Percentiles rank a stretch among this genome's conserved stretches.
phyloP scores from a whole-genome alignment of 2,888 invertebrate genomes.

The Zaprionus lineosus region DNA sequence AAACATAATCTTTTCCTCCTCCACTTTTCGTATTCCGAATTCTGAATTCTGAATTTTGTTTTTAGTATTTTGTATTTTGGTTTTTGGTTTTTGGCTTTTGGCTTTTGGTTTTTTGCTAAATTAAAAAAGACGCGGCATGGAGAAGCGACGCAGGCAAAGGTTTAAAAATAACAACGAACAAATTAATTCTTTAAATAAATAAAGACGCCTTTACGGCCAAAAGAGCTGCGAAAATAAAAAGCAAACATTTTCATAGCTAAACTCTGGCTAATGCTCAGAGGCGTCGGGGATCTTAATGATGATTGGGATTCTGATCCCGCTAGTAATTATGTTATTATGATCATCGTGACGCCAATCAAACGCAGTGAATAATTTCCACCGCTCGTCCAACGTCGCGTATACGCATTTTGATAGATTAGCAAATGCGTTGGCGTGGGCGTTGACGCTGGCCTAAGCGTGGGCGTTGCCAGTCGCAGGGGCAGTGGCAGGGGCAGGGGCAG shows the following conservation, averaged over 20 bases:
- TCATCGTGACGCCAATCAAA: conserved; percentile 60
- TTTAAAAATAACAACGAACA: conserved; percentile 66
- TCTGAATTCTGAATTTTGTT: no score
- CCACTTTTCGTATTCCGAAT: no score
- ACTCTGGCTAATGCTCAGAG: conserved; percentile 23
- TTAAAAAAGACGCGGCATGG: conserved; percentile 1
- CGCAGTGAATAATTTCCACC: no score
- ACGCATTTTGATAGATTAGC: conserved; percentile 69
- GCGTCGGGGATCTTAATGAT: conserved; percentile 12
- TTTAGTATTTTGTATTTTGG: conserved; percentile 13
- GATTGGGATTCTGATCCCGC: no score
- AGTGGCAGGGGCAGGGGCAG: no score
- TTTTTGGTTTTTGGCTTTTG: not conserved
- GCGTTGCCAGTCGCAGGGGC: no score
- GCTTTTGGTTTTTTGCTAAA: not conserved
- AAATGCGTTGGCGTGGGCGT: no score
- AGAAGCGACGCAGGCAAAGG: conserved; percentile 7
- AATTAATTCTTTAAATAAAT: conserved; percentile 74
- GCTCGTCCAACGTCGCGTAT: conserved; percentile 26
- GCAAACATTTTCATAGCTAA: conserved; percentile 28
- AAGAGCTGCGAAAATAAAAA: conserved; percentile 20
- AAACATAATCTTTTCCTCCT: conserved; percentile 21
- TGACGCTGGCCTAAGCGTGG: no score
- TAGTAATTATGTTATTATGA: conserved; percentile 10
- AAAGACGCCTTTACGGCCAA: conserved; percentile 42